These are phyloP conservation scores for Mus spicilegus DNA, from an alignment of 2,113 vertebrate species.

Conservation along the genomic window DNA sequence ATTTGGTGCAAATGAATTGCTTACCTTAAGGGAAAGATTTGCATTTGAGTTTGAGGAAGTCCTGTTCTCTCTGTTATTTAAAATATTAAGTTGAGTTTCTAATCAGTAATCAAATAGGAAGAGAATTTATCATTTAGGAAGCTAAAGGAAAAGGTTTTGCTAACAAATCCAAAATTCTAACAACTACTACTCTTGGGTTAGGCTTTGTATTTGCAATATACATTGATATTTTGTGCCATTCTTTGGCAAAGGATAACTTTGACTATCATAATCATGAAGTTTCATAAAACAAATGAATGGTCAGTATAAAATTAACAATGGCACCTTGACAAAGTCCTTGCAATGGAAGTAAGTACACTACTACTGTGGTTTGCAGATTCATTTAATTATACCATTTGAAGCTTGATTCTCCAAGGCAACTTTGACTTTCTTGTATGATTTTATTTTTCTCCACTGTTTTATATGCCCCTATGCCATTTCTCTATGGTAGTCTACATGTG, in stretches of 20 bases:
- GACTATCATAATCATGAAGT: no score
- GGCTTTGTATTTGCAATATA: no score
- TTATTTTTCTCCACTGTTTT: not conserved
- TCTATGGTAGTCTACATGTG: not conserved
- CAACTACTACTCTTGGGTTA: not conserved
- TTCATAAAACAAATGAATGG: not conserved
- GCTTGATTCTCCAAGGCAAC: not conserved
- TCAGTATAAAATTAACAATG: not conserved
- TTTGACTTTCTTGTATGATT: not conserved
- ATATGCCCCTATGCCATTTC: not conserved
- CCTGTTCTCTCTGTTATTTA: not conserved
- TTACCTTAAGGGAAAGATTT: not conserved
- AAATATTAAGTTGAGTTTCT: not conserved
- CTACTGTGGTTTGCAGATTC: not conserved
- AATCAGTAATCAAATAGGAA: not conserved
- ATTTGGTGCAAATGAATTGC: not conserved
- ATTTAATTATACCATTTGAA: not conserved
- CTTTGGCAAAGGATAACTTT: accelerated
- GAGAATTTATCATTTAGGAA: not conserved
- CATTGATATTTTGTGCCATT: not conserved
- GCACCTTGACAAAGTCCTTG: not conserved
- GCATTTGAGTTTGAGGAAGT: not conserved
- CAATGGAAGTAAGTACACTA: not conserved
- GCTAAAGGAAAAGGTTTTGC: not conserved
- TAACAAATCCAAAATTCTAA: not conserved